Conservation (phyloP, 1,140 invertebrate genomes). For the Helicoverpa zea region DNA sequence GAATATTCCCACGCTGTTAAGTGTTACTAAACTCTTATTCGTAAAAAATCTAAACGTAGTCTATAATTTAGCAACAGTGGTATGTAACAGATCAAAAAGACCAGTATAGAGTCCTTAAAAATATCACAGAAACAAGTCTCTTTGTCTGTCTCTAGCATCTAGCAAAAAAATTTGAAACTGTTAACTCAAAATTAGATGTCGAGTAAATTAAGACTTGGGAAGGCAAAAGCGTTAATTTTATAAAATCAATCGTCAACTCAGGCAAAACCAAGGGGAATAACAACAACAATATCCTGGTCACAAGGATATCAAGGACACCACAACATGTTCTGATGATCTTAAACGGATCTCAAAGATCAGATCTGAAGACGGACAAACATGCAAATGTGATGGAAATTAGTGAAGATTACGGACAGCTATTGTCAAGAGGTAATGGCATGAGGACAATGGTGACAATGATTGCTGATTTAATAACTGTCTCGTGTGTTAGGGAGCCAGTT, state of each 20-base stretch:
- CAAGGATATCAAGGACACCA: not conserved
- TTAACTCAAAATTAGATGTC: too few relatives aligned
- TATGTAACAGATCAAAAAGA: too few relatives aligned
- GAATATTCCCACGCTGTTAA: too few relatives aligned
- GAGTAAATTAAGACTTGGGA: too few relatives aligned
- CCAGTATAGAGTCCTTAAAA: too few relatives aligned
- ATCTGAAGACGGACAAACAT: constrained; percentile 31
- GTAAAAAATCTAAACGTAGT: too few relatives aligned
- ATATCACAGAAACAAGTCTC: too few relatives aligned
- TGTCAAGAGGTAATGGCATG: not conserved
- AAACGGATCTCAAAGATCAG: constrained; percentile 34
- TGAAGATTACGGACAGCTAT: constrained; percentile 14
- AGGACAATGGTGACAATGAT: constrained; percentile 5
- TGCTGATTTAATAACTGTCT: not conserved
- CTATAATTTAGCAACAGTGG: too few relatives aligned
- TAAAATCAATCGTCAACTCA: not conserved
- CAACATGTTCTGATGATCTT: not conserved
- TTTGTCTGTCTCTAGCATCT: too few relatives aligned
- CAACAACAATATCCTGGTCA: not conserved
- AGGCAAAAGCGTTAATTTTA: not conserved
- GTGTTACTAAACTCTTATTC: too few relatives aligned
- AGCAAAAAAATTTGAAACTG: too few relatives aligned
- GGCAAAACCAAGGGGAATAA: not conserved
- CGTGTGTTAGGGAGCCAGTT: not conserved
- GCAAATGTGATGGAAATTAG: constrained; percentile 34